Evolutionary conservation across 2,113 vertebrate genomes (phyloP), one percentile per base, ranked within the genome.

Genomic region (Melanerpes formicivorus): DNA sequence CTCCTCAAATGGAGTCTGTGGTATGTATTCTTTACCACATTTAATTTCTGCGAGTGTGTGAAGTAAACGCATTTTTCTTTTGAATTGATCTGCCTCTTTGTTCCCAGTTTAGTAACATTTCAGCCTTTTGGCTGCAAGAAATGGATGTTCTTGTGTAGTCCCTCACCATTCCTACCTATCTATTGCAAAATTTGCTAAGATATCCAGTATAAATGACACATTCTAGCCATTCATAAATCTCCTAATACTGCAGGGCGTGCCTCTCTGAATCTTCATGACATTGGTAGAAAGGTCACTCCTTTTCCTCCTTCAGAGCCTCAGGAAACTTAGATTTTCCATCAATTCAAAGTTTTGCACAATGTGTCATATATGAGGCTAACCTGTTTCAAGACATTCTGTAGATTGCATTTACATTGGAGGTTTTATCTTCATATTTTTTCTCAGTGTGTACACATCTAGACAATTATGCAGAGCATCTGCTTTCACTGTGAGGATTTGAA

Each of bases 321-420:
- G 2, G 1, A 25, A 73, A 56, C 16, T 15, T 23, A 56, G 6
- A 22, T 37, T 62, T 6, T n/a, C 14, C 0, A 0, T 60, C 1
- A 69, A 60, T 82, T 85, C 14, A 19, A 69, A 52, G 9, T n/a
- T 91, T 91, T 60, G 4, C 18, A 7, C 25, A 29, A 64, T 34
- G 9, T 56, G 29, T 22, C 42, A 71, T 75, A 87, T 14, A 44
- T 30, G 21, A 11, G 3, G 3, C 1, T 71, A 52, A 40, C 14
- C 55, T 78, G 14, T 22, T 70, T 74, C 34, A 71, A 50, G 21
- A 15, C 6, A 63, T 81, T 22, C 14, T 59, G 16, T 44, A 69
- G 22, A 78, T 60, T 67, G 25, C 19, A 18, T 48, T 48, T 48
- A 21, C 18, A 37, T 25, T 6, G n/a, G 26, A n/a, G n/a, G 13